Evolutionary conservation across 1,140 invertebrate species (phyloP).

Genomic region (Anoplophora glabripennis): DNA sequence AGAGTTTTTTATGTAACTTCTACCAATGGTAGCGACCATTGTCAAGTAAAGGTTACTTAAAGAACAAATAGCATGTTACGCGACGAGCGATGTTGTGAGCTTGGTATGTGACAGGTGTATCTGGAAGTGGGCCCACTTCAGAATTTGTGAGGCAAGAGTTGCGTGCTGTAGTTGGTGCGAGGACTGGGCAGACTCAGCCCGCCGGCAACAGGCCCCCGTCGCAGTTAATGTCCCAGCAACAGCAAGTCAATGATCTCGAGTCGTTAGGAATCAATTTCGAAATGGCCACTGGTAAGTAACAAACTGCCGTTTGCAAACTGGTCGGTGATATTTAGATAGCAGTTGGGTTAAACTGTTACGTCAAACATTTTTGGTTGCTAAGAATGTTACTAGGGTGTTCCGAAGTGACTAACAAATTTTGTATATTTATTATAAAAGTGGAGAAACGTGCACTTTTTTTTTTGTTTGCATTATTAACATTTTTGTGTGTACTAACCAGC

Average conservation of each 20-base stretch:
- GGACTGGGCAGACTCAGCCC: constrained; percentile 58
- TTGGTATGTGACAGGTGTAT: constrained; percentile 37
- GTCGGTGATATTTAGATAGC: too few species aligned
- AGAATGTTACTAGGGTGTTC: too few species aligned
- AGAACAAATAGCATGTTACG: constrained; percentile 9
- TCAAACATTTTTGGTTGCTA: constrained; percentile 14
- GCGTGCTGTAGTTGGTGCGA: constrained; percentile 78
- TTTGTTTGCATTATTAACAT: neutral
- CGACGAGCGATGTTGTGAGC: constrained; percentile 21
- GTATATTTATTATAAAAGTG: neutral
- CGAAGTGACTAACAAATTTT: neutral
- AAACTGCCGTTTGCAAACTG: too few species aligned
- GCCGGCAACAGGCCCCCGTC: constrained; percentile 36
- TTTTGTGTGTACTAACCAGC: neutral
- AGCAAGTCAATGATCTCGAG: constrained; percentile 59
- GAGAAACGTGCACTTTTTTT: neutral
- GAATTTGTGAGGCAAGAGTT: constrained; percentile 88
- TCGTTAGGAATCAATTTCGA: constrained; percentile 67
- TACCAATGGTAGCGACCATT: neutral
- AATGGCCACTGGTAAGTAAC: constrained; percentile 60
- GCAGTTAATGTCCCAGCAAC: constrained; percentile 29
- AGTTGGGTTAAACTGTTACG: neutral
- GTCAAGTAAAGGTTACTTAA: constrained; percentile 1
- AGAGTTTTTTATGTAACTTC: neutral
- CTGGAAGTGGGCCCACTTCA: constrained; percentile 54